Percentiles rank a stretch among this genome's conserved stretches.
phyloP scores from a whole-genome alignment of 2,797 vertebrate species.

The Todus mexicanus region DNA sequence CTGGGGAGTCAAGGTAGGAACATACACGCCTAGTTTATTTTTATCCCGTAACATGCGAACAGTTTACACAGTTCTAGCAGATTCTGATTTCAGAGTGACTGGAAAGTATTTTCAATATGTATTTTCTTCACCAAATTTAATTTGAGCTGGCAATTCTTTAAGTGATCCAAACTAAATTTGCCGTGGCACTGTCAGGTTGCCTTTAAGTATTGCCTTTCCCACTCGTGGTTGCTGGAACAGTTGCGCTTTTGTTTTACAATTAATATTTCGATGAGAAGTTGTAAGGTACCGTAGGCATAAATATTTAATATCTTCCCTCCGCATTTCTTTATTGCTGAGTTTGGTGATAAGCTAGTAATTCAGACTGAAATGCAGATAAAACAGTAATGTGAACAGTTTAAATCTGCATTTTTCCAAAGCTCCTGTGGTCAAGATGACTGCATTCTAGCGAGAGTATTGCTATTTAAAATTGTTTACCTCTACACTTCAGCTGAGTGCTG shows the following conservation, averaged over 20 bases:
- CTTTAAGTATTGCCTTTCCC: conserved; percentile 35
- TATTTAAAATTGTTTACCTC: conserved; percentile 72
- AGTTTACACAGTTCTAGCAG: neutral
- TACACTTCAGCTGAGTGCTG: conserved; percentile 56
- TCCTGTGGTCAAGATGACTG: conserved; percentile 69
- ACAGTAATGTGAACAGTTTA: conserved; percentile 64
- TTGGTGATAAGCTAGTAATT: conserved; percentile 68
- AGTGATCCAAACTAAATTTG: neutral
- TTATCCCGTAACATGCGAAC: neutral
- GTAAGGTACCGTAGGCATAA: conserved; percentile 61
- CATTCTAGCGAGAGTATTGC: conserved; percentile 41
- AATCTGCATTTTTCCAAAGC: conserved; percentile 68
- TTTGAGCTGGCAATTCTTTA: neutral
- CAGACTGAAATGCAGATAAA: conserved; percentile 67
- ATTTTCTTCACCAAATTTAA: conserved; percentile 21
- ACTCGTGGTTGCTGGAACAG: conserved; percentile 35
- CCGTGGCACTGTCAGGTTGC: neutral
- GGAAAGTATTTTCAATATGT: neutral
- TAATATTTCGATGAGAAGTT: conserved; percentile 51
- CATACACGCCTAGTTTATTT: neutral
- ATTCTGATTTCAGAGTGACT: neutral
- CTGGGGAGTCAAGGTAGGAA: neutral
- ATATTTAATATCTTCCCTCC: conserved; percentile 67
- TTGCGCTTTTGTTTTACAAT: conserved; percentile 65
- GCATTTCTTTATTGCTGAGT: conserved; percentile 70